Percentiles rank a stretch among this genome's conserved stretches.
phyloP scores from a whole-genome alignment of 1,140 invertebrate species.

The Drosophila lowei region DNA sequence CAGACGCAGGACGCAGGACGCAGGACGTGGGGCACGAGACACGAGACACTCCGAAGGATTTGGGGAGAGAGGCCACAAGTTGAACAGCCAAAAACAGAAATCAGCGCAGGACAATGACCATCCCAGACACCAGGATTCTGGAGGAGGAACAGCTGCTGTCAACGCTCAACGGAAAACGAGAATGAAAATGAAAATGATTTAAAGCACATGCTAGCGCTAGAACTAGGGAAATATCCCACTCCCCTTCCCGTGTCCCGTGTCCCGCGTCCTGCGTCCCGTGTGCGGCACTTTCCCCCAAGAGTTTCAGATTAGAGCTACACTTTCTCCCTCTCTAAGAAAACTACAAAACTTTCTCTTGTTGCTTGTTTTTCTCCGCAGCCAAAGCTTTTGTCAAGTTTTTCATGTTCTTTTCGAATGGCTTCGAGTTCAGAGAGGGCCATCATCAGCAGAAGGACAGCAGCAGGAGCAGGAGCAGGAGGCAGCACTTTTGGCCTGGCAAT shows the following conservation, averaged over 20 bases:
- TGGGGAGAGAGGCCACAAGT: conserved; percentile 18
- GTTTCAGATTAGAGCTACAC: too few relatives aligned
- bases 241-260: too few relatives aligned
- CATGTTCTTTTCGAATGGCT: conserved; percentile 37
- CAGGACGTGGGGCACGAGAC: not conserved
- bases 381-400: conserved; percentile 22
- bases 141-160: conserved; percentile 62
- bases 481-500: not conserved
- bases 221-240: too few relatives aligned
- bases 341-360: conserved; percentile 27
- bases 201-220: conserved; percentile 56
- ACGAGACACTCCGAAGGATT: too few relatives aligned
- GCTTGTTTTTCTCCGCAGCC: conserved; percentile 2
- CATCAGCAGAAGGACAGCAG: not conserved
- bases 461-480: too few relatives aligned
- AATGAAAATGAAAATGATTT: conserved; percentile 82
- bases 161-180: conserved; percentile 63
- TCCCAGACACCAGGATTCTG: not conserved
- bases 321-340: conserved; percentile 7
- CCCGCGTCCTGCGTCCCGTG: too few relatives aligned
- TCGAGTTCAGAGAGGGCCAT: conserved; percentile 52
- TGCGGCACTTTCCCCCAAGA: conserved; percentile 6
- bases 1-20: conserved; percentile 21
- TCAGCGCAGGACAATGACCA: conserved; percentile 79
- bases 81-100: conserved; percentile 64